These are phyloP conservation scores for Pteromalus puparum DNA, from an alignment of 1,140 invertebrate species.

Conservation along the genomic window DNA sequence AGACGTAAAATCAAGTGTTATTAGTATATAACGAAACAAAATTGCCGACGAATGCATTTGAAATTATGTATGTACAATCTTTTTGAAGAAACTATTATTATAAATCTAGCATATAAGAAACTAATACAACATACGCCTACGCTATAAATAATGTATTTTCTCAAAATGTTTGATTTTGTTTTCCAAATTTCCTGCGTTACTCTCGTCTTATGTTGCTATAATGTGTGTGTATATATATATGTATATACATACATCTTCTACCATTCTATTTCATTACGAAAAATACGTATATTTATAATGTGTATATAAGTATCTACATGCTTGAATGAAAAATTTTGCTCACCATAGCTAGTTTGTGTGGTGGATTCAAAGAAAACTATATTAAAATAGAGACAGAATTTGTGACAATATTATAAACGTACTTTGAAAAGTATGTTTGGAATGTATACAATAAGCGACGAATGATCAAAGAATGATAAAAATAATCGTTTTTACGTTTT, in stretches of 20 bases:
- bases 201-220: not conserved
- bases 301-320: not conserved
- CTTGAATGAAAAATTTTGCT: constrained; percentile 39
- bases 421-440: not conserved
- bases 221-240: too few species aligned
- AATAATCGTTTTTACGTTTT: not conserved
- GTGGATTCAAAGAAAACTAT: constrained; percentile 60
- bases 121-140: not conserved
- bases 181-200: too few species aligned
- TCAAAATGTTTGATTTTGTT: not conserved
- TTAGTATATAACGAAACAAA: constrained; percentile 38
- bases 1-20: constrained; percentile 34
- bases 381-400: constrained; percentile 60
- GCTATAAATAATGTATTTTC: not conserved
- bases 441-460: not conserved
- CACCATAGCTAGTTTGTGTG: constrained; percentile 60
- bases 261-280: not conserved
- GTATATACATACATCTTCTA: too few species aligned
- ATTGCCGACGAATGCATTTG: not conserved
- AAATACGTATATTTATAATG: not conserved
- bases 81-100: not conserved
- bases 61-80: not conserved
- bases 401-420: not conserved
- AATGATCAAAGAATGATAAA: not conserved
- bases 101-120: constrained; percentile 1